Conservation (phyloP, 2,113 vertebrate genomes). For the Seriola rivoliana region DNA sequence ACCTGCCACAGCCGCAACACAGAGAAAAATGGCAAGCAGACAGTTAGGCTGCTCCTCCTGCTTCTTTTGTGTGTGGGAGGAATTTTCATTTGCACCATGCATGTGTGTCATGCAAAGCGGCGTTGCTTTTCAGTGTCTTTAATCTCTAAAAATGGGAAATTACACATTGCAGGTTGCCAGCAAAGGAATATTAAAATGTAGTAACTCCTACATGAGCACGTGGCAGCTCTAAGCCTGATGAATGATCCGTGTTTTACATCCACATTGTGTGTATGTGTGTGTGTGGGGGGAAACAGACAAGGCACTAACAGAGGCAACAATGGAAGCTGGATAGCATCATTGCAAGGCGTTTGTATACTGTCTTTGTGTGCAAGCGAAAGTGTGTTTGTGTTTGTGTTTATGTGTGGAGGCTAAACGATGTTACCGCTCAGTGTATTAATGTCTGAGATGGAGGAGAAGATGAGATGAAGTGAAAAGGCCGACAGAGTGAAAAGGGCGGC, state of each 20-base stretch:
- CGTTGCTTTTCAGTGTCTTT: not conserved
- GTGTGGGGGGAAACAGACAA: conserved; percentile 1
- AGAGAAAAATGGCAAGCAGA: conserved; percentile 15
- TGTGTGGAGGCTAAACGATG: conserved; percentile 15
- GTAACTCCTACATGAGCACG: not conserved
- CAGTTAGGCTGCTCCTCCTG: conserved; percentile 5
- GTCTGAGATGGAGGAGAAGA: conserved; percentile 3
- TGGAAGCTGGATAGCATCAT: not conserved
- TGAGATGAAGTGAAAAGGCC: conserved; percentile 29
- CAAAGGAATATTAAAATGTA: not conserved
- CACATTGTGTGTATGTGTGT: not conserved
- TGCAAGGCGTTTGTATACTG: not conserved
- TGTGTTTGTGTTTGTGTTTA: conserved; percentile 5
- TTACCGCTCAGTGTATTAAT: not conserved
- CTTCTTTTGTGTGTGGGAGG: not conserved
- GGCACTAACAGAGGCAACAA: not conserved
- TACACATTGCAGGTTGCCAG: not conserved
- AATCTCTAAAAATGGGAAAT: conserved; percentile 14
- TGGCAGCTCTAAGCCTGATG: not conserved
- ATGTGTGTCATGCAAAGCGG: not conserved
- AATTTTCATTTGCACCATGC: not conserved
- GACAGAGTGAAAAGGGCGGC: conserved; percentile 17
- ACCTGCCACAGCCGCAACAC: conserved; percentile 26
- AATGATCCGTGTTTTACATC: conserved; percentile 13
- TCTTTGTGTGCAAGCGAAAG: not conserved